Evolutionary conservation across 1,140 invertebrate species (phyloP), one percentile per base, ranked within the genome.

Genomic region (Sinonovacula constricta): DNA sequence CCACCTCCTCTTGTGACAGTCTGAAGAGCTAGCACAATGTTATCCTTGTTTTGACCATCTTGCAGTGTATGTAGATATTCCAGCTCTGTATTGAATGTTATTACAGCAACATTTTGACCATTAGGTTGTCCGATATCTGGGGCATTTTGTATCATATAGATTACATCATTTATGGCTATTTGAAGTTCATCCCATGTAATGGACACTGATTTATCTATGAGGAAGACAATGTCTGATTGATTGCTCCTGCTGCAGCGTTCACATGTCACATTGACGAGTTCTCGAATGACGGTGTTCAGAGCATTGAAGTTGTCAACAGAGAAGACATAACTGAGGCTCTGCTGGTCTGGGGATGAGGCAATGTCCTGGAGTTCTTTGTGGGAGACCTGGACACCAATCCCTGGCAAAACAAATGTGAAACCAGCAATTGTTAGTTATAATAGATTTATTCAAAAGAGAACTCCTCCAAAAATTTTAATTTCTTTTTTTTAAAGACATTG

Each of bases 261-360:
- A 24, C 62, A 65, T 7, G 28, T 65, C 10, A 34, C 62, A 33
- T 65, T 33, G n/a, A 65, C 33, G 36, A 65, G 62, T n/a, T 33
- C 26, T 33, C 24, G n/a, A 36, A 65, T 30, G 2, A 65, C 15
- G 26, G 62, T 65, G 33, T 65, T 12, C 14, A 65, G 62, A 18
- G 62, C 28, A 36, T 65, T 33, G 33, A 65, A 65, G 33, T 36
- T 36, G n/a, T 65, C 62, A n/a, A 65, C 62, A 18, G 62, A 33
- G 33, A 31, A 65, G 15, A 65, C 62, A 33, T 65, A 65, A 1
- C 28, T n/a, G 18, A 31, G 18, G 33, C 62, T 65, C 3, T 34
- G 33, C 1, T 10, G 15, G 62, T 65, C 62, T 15, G 62, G 28
- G n/a, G 28, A n/a, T 12, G 62, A 65, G 28, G 62, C 62, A 34